Conservation (phyloP, 1,140 invertebrate genomes). For the Tetramorium alpestre region DNA sequence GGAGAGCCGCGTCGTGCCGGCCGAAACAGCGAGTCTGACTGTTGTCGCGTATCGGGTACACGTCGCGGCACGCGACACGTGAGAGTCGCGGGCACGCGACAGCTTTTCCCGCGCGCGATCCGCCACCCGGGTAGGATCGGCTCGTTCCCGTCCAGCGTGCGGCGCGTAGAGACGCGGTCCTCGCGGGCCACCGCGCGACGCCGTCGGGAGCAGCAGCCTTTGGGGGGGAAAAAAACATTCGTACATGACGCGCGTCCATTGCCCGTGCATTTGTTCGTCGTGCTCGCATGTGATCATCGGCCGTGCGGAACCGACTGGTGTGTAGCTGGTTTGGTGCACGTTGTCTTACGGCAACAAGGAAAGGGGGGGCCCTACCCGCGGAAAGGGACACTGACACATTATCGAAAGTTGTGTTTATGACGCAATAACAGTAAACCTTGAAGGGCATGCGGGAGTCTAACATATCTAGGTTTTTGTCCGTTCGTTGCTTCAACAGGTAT, state of each 20-base stretch:
- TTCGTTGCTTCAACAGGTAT: slow-evolving; percentile 45
- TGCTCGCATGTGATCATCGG: not conserved
- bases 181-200: not conserved
- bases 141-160: too few relatives aligned
- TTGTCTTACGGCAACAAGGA: not conserved
- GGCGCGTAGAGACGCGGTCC: not conserved
- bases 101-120: slow-evolving; percentile 77
- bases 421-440: slow-evolving; percentile 55
- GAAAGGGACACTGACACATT: not conserved
- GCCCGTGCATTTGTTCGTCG: not conserved
- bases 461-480: slow-evolving; percentile 56
- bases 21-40: not conserved
- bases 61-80: slow-evolving; percentile 51
- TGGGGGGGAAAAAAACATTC: not conserved
- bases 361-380: not conserved
- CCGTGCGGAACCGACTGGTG: not conserved
- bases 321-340: not conserved
- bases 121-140: slow-evolving; percentile 22
- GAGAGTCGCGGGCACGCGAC: slow-evolving; percentile 25
- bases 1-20: not conserved
- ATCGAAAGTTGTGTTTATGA: slow-evolving; percentile 37
- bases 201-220: not conserved
- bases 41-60: not conserved
- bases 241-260: not conserved
- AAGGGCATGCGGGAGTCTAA: slow-evolving; percentile 51